Percentiles rank a stretch among this genome's conserved stretches.
phyloP scores from a whole-genome alignment of 2,797 vertebrate species.

The Peromyscus nudipes region DNA sequence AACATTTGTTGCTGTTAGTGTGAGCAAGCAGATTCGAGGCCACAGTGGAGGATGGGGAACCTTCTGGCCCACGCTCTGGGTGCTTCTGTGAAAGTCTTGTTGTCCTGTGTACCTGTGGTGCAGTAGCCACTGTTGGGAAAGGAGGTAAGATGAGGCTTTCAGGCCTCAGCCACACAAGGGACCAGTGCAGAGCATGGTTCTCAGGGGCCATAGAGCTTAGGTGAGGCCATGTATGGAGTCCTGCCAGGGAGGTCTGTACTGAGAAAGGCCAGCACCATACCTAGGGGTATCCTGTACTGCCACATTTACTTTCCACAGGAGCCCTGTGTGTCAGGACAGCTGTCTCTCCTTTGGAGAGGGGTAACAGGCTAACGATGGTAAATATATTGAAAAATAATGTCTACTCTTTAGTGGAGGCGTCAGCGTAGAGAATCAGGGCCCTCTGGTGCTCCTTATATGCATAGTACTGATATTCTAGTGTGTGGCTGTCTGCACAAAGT shows the following conservation, averaged over 20 bases:
- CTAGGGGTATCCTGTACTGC: background rate
- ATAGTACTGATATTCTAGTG: too few species aligned
- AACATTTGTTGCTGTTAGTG: background rate
- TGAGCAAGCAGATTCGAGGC: background rate
- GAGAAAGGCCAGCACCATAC: background rate
- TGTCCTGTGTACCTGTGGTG: background rate
- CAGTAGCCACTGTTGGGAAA: background rate
- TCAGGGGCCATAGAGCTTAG: background rate
- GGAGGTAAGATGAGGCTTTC: background rate
- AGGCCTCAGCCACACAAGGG: background rate
- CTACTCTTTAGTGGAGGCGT: background rate
- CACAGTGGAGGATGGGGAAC: background rate
- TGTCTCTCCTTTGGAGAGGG: background rate
- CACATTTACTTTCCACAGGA: background rate
- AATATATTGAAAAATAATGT: background rate
- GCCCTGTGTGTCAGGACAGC: background rate
- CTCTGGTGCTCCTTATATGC: accelerated
- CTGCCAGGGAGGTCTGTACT: background rate
- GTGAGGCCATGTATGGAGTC: background rate
- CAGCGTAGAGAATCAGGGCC: background rate
- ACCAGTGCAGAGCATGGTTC: background rate
- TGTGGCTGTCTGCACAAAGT: background rate
- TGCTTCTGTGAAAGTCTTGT: background rate
- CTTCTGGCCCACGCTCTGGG: background rate
- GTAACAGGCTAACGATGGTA: background rate